Conservation (phyloP, 2,797 vertebrate species). For the Enteromius radiatus region DNA sequence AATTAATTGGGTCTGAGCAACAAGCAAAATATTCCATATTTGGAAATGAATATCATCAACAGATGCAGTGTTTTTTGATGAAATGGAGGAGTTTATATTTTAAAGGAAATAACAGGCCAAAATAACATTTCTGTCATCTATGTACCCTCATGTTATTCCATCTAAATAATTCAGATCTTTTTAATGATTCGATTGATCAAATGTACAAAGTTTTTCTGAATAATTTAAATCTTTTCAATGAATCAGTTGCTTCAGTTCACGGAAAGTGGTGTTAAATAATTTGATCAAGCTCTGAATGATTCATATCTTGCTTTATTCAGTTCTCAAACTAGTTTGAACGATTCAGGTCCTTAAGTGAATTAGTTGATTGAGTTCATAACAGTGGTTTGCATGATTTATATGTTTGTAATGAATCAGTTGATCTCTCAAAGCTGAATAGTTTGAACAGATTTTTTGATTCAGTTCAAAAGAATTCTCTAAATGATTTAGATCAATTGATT, state of each 20-base stretch:
- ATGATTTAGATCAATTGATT: not conserved
- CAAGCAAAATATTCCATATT: slow-evolving; percentile 44
- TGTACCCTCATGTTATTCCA: not conserved
- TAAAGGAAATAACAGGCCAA: slow-evolving; percentile 21
- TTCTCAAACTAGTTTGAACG: not conserved
- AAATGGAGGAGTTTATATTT: slow-evolving; percentile 21
- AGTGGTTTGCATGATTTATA: not conserved
- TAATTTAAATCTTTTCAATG: not conserved
- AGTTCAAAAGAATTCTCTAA: not conserved
- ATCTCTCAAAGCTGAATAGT: not conserved
- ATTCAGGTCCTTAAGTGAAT: not conserved
- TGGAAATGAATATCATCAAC: slow-evolving; percentile 3
- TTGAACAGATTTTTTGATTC: not conserved
- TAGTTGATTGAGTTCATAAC: not conserved
- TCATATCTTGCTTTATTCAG: not conserved
- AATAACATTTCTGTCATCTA: not conserved
- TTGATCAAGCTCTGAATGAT: not conserved
- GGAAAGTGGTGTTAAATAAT: not conserved
- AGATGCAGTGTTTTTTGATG: not conserved
- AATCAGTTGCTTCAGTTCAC: not conserved
- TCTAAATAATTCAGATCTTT: not conserved
- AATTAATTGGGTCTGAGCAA: slow-evolving; percentile 45
- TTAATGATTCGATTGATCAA: not conserved
- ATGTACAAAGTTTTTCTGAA: not conserved
- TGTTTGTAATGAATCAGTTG: not conserved